Evolutionary conservation across 2,888 invertebrate species (phyloP), one percentile per base, ranked within the genome.

Genomic region (Blera fallax): DNA sequence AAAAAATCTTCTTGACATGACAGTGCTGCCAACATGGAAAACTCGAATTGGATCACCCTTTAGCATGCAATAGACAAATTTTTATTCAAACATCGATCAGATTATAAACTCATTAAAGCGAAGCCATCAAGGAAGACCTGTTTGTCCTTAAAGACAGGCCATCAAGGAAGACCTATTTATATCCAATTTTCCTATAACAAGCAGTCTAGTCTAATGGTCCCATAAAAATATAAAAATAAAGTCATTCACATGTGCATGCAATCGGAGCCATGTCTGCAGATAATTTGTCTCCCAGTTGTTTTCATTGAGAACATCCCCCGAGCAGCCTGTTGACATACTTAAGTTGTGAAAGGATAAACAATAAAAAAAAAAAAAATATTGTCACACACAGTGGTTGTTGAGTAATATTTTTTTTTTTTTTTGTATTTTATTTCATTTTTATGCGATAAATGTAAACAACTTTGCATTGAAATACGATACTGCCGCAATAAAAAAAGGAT

Each of bases 291-390:
- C 27, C 27, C 37, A 50, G 64, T 64, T 79, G 70, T 64, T 64
- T 72, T 58, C 62, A 72, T 58, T 65, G 64, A 16, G 21, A 54
- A 45, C 64, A 72, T 50, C 65, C 80, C 60, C 65, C 73, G 32
- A 73, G 80, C 45, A 37, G 73, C 58, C 73, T 73, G 65, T 65
- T 80, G 80, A 73, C 80, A 80, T 32, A 80, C 73, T 58, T 73
- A 73, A 73, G 58, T 80, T 80, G 73, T 80, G 80, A 80, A 80
- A 73, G 80, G 73, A 80, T 73, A 67, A 73, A 80, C 37, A 5
- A 48, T 21, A 45, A 45, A 52, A 34, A 72, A 50, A 73, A 65
- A n/a, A n/a, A n/a, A n/a, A n/a, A 29, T 64, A 27, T 27, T 64
- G 45, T 65, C 56, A 14, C 27, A 52, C 32, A 58, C 27, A 29